phyloP scores from a whole-genome alignment of 2,797 vertebrate genomes.

The Novumbra hubbsi region DNA sequence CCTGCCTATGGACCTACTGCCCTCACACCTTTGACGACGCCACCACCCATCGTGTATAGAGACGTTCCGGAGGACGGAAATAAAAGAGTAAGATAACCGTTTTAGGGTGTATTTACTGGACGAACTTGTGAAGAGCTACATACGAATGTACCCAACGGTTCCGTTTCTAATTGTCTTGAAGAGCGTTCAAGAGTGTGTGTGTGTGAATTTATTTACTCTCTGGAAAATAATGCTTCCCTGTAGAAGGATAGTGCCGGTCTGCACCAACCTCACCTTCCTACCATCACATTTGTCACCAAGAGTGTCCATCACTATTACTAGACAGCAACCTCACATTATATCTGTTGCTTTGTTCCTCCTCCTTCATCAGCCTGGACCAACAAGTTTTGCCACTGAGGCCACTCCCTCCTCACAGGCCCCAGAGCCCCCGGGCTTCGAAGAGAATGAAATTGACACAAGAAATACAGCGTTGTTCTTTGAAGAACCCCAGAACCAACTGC shows the following conservation, averaged over 20 bases:
- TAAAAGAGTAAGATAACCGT: not conserved
- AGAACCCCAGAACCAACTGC: conserved; percentile 33
- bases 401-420: conserved; percentile 5
- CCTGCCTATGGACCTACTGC: conserved; percentile 20
- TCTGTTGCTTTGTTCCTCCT: not conserved
- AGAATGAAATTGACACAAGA: conserved; percentile 28
- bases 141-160: not conserved
- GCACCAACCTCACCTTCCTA: not conserved
- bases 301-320: not conserved
- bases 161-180: not conserved
- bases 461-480: not conserved
- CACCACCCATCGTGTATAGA: conserved; percentile 15
- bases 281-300: not conserved
- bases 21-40: not conserved
- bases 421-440: not conserved
- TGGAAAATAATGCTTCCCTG: no score
- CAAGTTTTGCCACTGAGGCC: conserved; percentile 19
- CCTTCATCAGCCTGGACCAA: conserved; percentile 40
- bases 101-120: conserved; percentile 9
- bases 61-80: not conserved
- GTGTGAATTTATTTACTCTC: no score
- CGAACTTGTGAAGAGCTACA: not conserved
- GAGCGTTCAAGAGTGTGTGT: no score
- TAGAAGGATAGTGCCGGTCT: no score
- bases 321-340: not conserved